phyloP scores from a whole-genome alignment of 1,140 invertebrate species.

The Drosophila yakuba region DNA sequence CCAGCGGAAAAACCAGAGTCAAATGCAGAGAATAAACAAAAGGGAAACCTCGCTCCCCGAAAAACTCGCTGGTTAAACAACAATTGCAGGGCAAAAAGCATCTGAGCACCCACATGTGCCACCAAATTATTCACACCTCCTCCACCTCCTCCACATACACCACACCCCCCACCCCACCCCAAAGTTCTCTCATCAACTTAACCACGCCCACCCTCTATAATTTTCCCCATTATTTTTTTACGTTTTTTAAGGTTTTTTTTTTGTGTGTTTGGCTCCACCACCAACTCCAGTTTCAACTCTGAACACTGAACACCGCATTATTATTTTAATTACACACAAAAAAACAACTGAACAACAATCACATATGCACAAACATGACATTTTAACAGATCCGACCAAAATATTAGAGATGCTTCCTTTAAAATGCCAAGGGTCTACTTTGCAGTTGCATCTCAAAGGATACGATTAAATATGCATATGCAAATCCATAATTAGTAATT shows the following conservation, averaged over 20 bases:
- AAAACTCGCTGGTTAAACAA: slow-evolving; percentile 36
- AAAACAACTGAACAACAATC: slow-evolving; percentile 24
- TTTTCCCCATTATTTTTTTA: slow-evolving; percentile 3
- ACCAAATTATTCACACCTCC: slow-evolving; percentile 74
- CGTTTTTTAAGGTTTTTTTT: not conserved
- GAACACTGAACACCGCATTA: slow-evolving; percentile 59
- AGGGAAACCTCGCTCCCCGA: slow-evolving; percentile 2
- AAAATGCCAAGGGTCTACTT: not conserved
- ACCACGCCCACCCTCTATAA: slow-evolving; percentile 56
- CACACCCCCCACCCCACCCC: slow-evolving; percentile 1
- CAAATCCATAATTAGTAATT: too few species aligned
- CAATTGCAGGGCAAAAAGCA: slow-evolving; percentile 48
- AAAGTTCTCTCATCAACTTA: slow-evolving; percentile 4
- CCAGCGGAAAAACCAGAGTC: slow-evolving; percentile 33
- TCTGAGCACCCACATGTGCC: slow-evolving; percentile 58
- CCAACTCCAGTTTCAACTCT: slow-evolving; percentile 40
- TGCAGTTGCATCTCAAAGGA: not conserved
- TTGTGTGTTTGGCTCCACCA: not conserved
- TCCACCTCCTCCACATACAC: slow-evolving; percentile 2
- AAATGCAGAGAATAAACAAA: slow-evolving; percentile 58
- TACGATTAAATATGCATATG: not conserved
- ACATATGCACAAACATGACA: slow-evolving; percentile 22
- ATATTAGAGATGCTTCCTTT: not conserved
- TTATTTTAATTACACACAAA: slow-evolving; percentile 78
- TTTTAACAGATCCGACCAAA: slow-evolving; percentile 10